Base-by-base conservation (phyloP, 2,888 invertebrate species). In the Hybos culiciformis region DNA sequence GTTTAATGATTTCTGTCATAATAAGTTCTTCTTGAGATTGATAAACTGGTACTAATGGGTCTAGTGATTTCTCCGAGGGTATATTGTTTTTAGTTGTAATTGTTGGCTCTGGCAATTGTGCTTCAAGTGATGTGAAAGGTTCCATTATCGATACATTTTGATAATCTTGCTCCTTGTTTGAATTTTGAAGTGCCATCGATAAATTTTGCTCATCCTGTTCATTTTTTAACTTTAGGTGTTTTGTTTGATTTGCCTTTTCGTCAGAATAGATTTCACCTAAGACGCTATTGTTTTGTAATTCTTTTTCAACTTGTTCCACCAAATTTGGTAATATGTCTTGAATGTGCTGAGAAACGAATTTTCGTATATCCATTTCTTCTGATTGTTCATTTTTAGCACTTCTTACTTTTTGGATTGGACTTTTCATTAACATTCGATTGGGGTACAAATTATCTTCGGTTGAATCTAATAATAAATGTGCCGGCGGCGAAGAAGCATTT, bases 301-400 rank as follows among this genome's bases (percentile, higher is more conserved):
- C 67, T 32, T 58, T 58, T 39, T 63, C 63, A 1, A 67, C 64
- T 45, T 66, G 66, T 21, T 61, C 62, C 3, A 67, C 67, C 8
- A 67, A 48, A 47, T 65, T 63, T 0, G 67, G 67, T 9, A 61
- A 59, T 43, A 67, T 63, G 15, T 67, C 67, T 40, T 67, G 67
- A 39, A 67, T 67, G 31, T 67, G 66, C 34, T 65, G 61, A 57
- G 65, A 61, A 3, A 67, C 61, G 49, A 67, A 67, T 44, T 55
- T 60, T 46, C 58, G 62, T 0, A 67, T 59, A 55, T 66, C 64
- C 9, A 26, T n/a, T 4, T 54, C 52, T 2, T 48, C 40, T 36
- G 54, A 53, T 32, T 51, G 46, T 1, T 51, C 53, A 15, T 45
- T 37, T 9, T 4, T 26, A 14, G 29, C 8, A 0, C 53, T 47